Conservation (phyloP, 2,797 vertebrate genomes). For the Acanthiza pusilla region DNA sequence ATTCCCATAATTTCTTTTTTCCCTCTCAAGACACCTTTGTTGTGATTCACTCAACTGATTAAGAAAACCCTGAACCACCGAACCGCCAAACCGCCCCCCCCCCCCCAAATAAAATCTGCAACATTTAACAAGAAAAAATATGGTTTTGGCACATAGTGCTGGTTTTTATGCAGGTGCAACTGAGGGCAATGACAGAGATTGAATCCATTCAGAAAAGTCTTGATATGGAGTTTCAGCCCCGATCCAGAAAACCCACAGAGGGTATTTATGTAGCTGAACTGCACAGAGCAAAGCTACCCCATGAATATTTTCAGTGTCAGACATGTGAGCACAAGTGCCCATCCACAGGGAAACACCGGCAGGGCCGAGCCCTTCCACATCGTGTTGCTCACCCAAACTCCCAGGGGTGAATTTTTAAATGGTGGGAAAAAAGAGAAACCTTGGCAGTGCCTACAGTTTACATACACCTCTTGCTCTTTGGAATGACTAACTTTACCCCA, state of each 20-base stretch:
- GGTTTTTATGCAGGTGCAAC: neutral
- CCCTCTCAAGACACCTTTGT: neutral
- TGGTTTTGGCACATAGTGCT: neutral
- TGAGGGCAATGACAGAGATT: neutral
- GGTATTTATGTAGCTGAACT: neutral
- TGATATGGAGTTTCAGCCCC: neutral
- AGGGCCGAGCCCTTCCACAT: neutral
- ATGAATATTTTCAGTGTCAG: neutral
- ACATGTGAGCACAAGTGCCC: conserved; percentile 51
- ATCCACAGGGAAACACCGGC: neutral
- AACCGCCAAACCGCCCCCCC: no score
- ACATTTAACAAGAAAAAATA: neutral
- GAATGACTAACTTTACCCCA: conserved; percentile 40
- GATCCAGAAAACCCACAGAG: conserved; percentile 1
- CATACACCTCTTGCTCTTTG: conserved; percentile 22
- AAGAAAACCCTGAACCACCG: neutral
- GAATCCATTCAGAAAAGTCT: neutral
- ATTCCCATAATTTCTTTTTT: neutral
- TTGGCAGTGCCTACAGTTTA: conserved; percentile 30
- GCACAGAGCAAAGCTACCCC: neutral
- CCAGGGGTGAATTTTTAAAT: conserved; percentile 22
- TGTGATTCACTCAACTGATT: neutral
- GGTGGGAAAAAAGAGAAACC: conserved; percentile 50
- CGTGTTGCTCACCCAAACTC: neutral
- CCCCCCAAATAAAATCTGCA: neutral